Conservation (phyloP, 92 coral and sea anemone species). For the Phymanthus crucifer region DNA sequence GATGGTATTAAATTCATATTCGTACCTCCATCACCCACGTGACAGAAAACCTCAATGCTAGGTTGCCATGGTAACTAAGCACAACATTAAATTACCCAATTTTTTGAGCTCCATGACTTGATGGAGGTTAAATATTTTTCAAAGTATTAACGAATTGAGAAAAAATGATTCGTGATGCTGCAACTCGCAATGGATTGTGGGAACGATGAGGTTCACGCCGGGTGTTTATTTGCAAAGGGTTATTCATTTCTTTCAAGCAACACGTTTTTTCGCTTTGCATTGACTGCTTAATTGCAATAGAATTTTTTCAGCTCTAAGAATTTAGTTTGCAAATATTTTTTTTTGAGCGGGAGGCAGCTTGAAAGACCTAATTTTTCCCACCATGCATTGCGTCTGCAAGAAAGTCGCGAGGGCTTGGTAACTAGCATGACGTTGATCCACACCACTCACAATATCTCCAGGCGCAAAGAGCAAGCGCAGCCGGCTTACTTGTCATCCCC, state of each 20-base stretch:
- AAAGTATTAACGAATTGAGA: background rate
- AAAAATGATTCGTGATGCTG: conserved; percentile 14
- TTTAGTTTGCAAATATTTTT: background rate
- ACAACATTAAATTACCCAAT: conserved; percentile 19
- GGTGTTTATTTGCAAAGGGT: too few relatives aligned
- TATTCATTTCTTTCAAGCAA: background rate
- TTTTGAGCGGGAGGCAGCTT: background rate
- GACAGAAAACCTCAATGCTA: conserved; percentile 33
- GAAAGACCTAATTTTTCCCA: conserved; percentile 8
- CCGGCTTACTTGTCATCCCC: conserved; percentile 59
- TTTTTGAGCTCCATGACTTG: background rate
- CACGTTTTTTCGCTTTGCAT: background rate
- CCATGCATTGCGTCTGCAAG: conserved; percentile 30
- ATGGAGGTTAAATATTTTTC: background rate
- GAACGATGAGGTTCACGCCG: background rate
- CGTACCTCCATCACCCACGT: conserved; percentile 1
- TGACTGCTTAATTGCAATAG: background rate
- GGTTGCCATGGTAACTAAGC: conserved; percentile 28
- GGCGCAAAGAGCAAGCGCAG: conserved; percentile 61
- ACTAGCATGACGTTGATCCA: conserved; percentile 45
- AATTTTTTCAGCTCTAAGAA: background rate
- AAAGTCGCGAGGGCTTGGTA: conserved; percentile 31
- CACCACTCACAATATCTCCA: conserved; percentile 53
- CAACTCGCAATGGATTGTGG: conserved; percentile 37
- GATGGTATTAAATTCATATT: too few relatives aligned